These are phyloP conservation scores for Rhynchotus rufescens DNA, from an alignment of 2,797 vertebrate genomes.

Conservation along the genomic window DNA sequence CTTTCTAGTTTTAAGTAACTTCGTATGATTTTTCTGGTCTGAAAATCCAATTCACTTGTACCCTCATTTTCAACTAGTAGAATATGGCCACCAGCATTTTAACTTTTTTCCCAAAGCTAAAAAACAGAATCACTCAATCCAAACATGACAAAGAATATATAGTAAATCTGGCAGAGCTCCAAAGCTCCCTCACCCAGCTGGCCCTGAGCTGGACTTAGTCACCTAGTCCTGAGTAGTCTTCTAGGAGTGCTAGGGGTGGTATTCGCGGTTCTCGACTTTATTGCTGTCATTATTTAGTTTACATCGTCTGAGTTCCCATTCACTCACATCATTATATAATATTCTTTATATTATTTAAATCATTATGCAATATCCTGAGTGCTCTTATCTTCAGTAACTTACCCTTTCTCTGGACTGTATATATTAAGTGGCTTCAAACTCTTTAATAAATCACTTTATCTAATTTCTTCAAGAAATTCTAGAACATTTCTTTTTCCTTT, in stretches of 20 bases:
- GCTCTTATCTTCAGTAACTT: neutral
- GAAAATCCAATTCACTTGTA: neutral
- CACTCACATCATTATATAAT: neutral
- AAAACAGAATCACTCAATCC: neutral
- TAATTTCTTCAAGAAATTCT: neutral
- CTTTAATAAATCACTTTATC: neutral
- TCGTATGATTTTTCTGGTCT: neutral
- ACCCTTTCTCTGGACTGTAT: neutral
- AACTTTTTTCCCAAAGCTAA: neutral
- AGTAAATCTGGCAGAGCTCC: neutral
- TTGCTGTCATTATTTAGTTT: neutral
- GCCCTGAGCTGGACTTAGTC: rapidly evolving
- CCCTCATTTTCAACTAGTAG: neutral
- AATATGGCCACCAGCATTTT: neutral
- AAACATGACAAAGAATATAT: neutral
- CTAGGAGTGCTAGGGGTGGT: neutral
- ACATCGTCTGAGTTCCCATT: neutral
- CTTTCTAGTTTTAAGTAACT: neutral
- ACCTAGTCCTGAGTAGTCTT: neutral
- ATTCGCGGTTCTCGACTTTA: neutral
- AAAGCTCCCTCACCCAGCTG: rapidly evolving
- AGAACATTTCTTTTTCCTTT: neutral
- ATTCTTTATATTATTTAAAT: neutral
- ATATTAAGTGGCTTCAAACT: neutral
- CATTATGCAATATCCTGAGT: neutral